Base-by-base conservation (phyloP, 2,113 vertebrate genomes). In the Oreochromis tanganicae region DNA sequence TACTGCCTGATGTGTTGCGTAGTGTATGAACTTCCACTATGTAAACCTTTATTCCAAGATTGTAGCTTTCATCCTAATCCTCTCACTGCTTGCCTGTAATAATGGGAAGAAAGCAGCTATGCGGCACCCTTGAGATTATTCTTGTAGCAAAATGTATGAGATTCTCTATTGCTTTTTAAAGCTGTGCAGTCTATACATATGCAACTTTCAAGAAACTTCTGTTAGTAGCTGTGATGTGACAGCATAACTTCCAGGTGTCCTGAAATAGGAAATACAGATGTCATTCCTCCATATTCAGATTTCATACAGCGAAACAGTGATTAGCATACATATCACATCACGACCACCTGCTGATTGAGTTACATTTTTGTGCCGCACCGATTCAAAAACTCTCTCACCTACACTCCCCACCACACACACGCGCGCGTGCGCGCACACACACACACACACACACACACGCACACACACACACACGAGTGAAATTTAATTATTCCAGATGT, bases 401-500 rank as follows among this genome's bases (percentile, higher is more conserved):
- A 34, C 9, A 38, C 55, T 19, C 2, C 29, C 19, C 29, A 9
- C 17, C 21, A 24, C 43, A 80, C 79, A n/a, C 19, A 11, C 52
- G n/a, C n/a, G n/a, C n/a, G n/a, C n/a, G n/a, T n/a, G n/a, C n/a
- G 82, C 50, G 4, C 50, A 3, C 50, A 5, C 50, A n/a, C 19
- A 11, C 52, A 52, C 19, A 9, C 52, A 21, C 54, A 4, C 54
- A 13, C 54, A 27, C 24, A 4, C 21, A 3, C 46, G n/a, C 57
- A 4, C 57, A 10, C 32, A 19, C 61, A 24, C n/a, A 66, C 17
- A 27, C 34, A 84, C 55, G 24, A 71, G 63, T 32, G 17, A 61
- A 81, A 83, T 83, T 81, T 55, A 94, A 85, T 87, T 90, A 89
- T 91, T 91, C 91, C 91, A 94, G 89, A 90, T 94, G 93, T 81